Percentiles rank a stretch among this genome's conserved stretches.
These are phyloP conservation scores for Drepana falcataria DNA, from an alignment of 2,888 invertebrate genomes.

Conservation along the genomic window DNA sequence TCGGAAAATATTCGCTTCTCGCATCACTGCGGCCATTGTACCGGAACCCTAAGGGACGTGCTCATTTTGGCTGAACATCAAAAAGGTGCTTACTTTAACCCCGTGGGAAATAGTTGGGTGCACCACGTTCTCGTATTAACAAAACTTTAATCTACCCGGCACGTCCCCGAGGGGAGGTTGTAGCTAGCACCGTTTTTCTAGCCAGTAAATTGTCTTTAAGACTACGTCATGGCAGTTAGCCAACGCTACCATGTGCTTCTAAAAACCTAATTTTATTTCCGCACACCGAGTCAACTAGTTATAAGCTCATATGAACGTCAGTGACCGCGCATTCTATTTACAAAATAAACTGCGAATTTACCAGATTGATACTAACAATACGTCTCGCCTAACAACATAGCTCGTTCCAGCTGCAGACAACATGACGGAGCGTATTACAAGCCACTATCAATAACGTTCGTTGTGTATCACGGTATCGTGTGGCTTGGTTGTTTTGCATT, in stretches of 20 bases:
- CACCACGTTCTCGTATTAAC: slow-evolving; percentile 56
- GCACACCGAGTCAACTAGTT: slow-evolving; percentile 32
- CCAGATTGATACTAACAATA: slow-evolving; percentile 36
- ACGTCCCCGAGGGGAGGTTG: slow-evolving; percentile 35
- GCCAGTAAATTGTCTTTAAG: slow-evolving; percentile 65
- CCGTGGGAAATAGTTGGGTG: slow-evolving; percentile 51
- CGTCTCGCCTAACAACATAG: slow-evolving; percentile 38
- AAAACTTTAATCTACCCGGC: slow-evolving; percentile 60
- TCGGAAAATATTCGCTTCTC: slow-evolving; percentile 18
- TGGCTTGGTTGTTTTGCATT: slow-evolving; percentile 33
- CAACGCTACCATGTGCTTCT: slow-evolving; percentile 51
- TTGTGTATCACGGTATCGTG: slow-evolving; percentile 33
- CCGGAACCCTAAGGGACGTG: slow-evolving; percentile 27
- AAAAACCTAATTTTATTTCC: slow-evolving; percentile 45
- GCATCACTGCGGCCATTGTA: slow-evolving; percentile 33
- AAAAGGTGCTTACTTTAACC: slow-evolving; percentile 45
- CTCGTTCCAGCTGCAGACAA: slow-evolving; percentile 43
- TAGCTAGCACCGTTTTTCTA: slow-evolving; percentile 53
- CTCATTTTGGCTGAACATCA: slow-evolving; percentile 32
- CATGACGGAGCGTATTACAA: slow-evolving; percentile 44
- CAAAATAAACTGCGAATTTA: slow-evolving; percentile 32
- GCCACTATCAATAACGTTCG: slow-evolving; percentile 40
- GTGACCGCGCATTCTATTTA: slow-evolving; percentile 24
- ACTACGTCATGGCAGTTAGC: slow-evolving; percentile 55
- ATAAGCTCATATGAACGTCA: slow-evolving; percentile 28